Evolutionary conservation across 2,888 invertebrate species (phyloP).

Genomic region (Sphaerophoria rueppellii): DNA sequence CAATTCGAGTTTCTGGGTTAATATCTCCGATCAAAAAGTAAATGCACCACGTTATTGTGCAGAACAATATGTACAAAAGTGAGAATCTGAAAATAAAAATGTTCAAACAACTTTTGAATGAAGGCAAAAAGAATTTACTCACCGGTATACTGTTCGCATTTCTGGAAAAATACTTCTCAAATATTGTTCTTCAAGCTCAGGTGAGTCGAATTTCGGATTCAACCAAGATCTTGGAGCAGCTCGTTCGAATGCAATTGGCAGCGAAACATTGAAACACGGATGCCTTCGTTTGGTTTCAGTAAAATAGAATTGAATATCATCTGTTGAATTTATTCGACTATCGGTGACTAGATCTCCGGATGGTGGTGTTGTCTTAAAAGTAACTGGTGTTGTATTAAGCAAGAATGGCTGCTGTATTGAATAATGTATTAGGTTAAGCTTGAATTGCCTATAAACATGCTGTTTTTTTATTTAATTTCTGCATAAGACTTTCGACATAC

Average conservation of each 20-base stretch:
- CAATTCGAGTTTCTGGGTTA: constrained; percentile 86
- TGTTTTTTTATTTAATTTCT: not conserved
- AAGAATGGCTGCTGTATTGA: constrained; percentile 20
- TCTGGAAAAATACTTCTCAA: constrained; percentile 94
- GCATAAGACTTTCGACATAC: not conserved
- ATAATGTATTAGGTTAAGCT: too few species aligned
- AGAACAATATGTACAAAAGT: constrained; percentile 92
- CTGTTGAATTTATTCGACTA: constrained; percentile 81
- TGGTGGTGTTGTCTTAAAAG: constrained; percentile 81
- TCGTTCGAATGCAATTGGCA: constrained; percentile 95
- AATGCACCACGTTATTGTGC: constrained; percentile 92
- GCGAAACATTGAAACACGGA: constrained; percentile 90
- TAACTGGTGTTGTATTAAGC: constrained; percentile 81
- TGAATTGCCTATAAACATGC: too few species aligned
- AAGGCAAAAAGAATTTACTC: constrained; percentile 76
- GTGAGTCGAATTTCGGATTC: constrained; percentile 98
- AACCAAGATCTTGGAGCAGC: constrained; percentile 95
- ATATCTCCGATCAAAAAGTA: constrained; percentile 90
- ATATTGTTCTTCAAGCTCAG: constrained; percentile 95
- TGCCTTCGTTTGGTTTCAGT: constrained; percentile 89
- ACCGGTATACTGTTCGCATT: constrained; percentile 95
- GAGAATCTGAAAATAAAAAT: constrained; percentile 88
- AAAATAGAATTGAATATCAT: constrained; percentile 88
- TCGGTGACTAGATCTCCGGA: constrained; percentile 81
- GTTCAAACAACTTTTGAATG: not conserved